A percentile compares a stretch with the other conserved stretches of the same genome.
phyloP scores from a whole-genome alignment of 2,888 invertebrate genomes.

The Trissolcus brochymenae region DNA sequence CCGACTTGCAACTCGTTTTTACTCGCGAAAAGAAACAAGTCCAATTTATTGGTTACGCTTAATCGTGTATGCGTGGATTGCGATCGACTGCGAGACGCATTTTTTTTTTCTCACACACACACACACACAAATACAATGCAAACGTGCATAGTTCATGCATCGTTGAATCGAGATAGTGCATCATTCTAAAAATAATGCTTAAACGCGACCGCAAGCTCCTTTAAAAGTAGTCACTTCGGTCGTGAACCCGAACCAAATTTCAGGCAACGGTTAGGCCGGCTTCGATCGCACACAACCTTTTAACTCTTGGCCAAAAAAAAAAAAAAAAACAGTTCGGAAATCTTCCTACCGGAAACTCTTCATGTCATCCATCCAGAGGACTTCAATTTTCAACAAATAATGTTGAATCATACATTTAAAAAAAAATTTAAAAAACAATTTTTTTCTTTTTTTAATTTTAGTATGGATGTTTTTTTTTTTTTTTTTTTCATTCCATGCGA shows the following conservation, averaged over 20 bases:
- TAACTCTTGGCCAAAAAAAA: not conserved
- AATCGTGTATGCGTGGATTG: conserved; percentile 40
- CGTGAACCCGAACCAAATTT: conserved; percentile 68
- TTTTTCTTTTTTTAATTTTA: not conserved
- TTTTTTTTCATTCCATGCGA: not conserved
- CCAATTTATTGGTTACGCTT: conserved; percentile 48
- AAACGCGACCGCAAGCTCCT: conserved; percentile 52
- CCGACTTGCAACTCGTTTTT: conserved; percentile 25
- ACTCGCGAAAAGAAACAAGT: conserved; percentile 33
- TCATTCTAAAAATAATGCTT: conserved; percentile 73
- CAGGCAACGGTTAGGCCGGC: conserved; percentile 38
- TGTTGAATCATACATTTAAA: too few relatives aligned
- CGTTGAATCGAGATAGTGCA: conserved; percentile 74
- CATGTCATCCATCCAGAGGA: too few relatives aligned
- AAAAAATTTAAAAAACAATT: too few relatives aligned
- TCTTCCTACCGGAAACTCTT: too few relatives aligned
- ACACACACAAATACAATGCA: conserved; percentile 15
- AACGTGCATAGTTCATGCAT: conserved; percentile 60
- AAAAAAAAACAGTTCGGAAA: too few relatives aligned
- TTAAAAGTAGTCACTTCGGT: conserved; percentile 62
- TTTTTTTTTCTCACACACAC: conserved; percentile 39
- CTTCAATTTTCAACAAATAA: too few relatives aligned
- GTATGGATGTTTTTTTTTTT: not conserved
- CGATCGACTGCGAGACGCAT: conserved; percentile 23
- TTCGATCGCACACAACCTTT: not conserved